Conservation (phyloP, 2,797 vertebrate species). For the Choloepus didactylus region DNA sequence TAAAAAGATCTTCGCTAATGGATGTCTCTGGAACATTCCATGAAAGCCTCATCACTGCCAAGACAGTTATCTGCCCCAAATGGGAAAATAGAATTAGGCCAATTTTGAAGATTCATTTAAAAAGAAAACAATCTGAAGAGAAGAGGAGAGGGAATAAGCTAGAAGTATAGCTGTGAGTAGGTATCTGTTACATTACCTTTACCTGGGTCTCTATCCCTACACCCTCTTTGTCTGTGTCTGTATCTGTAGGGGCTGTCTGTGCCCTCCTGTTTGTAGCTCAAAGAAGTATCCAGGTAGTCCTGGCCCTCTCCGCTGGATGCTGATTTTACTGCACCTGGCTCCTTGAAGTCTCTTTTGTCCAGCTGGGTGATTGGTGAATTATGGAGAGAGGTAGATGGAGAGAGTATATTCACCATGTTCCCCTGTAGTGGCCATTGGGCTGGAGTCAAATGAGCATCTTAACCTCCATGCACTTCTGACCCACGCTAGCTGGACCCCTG, state of each 20-base stretch:
- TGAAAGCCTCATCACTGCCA: not conserved
- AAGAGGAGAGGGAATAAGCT: slow-evolving; percentile 5
- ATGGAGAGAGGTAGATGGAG: not conserved
- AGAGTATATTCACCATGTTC: not conserved
- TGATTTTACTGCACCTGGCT: not conserved
- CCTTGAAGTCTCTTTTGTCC: not conserved
- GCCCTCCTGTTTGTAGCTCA: slow-evolving; percentile 4
- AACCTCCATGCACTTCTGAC: not conserved
- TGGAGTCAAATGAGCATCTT: not conserved
- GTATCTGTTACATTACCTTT: not conserved
- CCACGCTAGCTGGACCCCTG: not conserved
- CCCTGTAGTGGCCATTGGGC: not conserved
- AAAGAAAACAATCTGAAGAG: slow-evolving; percentile 1
- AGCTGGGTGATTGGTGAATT: not conserved
- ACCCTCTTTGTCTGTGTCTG: not conserved
- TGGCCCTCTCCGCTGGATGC: not conserved
- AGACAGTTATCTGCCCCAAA: slow-evolving; percentile 44
- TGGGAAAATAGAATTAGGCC: slow-evolving; percentile 30
- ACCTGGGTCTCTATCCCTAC: not conserved
- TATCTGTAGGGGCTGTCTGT: not conserved
- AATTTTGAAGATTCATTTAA: slow-evolving; percentile 31
- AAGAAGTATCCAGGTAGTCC: not conserved
- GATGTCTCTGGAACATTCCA: slow-evolving; percentile 64
- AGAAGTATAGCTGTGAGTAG: not conserved
- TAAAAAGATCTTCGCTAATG: slow-evolving; percentile 31